phyloP scores from a whole-genome alignment of 2,113 vertebrate species.

The Pluvianellus socialis region DNA sequence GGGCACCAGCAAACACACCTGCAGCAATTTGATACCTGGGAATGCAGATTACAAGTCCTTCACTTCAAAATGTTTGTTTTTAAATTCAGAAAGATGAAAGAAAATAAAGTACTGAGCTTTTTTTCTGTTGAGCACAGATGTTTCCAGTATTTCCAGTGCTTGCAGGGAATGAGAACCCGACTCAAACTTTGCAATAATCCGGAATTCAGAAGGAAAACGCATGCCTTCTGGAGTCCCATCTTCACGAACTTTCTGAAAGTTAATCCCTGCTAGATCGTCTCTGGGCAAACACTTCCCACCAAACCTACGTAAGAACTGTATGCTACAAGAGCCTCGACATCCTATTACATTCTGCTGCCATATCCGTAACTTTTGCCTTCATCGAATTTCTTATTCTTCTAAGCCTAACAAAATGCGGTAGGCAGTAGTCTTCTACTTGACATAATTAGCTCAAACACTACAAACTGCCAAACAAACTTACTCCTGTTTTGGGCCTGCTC shows the following conservation, averaged over 20 bases:
- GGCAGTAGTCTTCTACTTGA: neutral
- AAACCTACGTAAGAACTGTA: neutral
- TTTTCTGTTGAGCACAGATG: slow-evolving; percentile 28
- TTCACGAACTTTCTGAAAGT: neutral
- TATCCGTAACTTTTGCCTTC: neutral
- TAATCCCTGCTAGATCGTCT: neutral
- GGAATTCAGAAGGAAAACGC: neutral
- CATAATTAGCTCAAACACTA: slow-evolving; percentile 15
- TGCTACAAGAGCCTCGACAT: neutral
- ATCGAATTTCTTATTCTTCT: neutral
- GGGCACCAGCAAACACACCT: slow-evolving; percentile 65
- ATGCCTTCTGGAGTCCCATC: neutral
- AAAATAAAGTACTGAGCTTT: slow-evolving; percentile 41
- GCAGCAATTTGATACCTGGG: slow-evolving; percentile 70
- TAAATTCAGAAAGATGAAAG: slow-evolving; percentile 63
- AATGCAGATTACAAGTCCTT: slow-evolving; percentile 69
- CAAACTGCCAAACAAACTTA: slow-evolving; percentile 1
- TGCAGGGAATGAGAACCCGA: neutral
- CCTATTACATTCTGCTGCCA: neutral
- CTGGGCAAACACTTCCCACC: neutral
- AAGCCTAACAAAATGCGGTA: neutral
- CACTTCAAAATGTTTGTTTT: slow-evolving; percentile 70
- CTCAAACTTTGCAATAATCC: neutral
- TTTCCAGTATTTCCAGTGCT: slow-evolving; percentile 11
- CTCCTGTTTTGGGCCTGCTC: neutral